Conservation (phyloP, 1,140 invertebrate genomes). For the Drosophila ambigua region DNA sequence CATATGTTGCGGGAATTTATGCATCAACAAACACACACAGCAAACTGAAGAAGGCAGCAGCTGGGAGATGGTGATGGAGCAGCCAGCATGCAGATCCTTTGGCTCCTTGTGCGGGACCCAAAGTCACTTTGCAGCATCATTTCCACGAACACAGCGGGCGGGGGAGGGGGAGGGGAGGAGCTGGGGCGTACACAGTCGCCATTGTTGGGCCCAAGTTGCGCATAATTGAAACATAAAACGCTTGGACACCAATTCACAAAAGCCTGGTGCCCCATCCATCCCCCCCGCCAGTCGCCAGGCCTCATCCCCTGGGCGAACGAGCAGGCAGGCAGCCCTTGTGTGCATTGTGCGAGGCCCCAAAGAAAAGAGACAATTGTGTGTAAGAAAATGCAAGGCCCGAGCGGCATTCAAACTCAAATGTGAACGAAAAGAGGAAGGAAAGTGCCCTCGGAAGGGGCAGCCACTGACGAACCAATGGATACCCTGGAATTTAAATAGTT, state of each 20-base stretch:
- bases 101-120: constrained; percentile 32
- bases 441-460: no score
- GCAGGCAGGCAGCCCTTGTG: neutral
- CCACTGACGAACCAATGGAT: no score
- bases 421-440: no score
- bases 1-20: constrained; percentile 67
- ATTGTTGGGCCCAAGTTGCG: constrained; percentile 80
- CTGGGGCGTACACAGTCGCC: constrained; percentile 42
- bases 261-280: constrained; percentile 52
- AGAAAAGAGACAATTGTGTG: constrained; percentile 81
- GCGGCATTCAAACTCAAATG: constrained; percentile 14
- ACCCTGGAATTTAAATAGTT: no score
- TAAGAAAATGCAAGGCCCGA: constrained; percentile 73
- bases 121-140: constrained; percentile 75
- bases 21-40: constrained; percentile 64
- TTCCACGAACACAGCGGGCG: constrained; percentile 39
- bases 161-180: constrained; percentile 14
- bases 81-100: constrained; percentile 20
- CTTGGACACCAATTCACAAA: constrained; percentile 82
- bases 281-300: neutral
- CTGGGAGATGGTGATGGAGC: neutral
- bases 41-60: constrained; percentile 7
- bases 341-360: constrained; percentile 68
- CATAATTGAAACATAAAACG: constrained; percentile 82
- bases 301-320: neutral